These are phyloP conservation scores for Spea bombifrons DNA, from an alignment of 2,113 vertebrate species.

Conservation along the genomic window DNA sequence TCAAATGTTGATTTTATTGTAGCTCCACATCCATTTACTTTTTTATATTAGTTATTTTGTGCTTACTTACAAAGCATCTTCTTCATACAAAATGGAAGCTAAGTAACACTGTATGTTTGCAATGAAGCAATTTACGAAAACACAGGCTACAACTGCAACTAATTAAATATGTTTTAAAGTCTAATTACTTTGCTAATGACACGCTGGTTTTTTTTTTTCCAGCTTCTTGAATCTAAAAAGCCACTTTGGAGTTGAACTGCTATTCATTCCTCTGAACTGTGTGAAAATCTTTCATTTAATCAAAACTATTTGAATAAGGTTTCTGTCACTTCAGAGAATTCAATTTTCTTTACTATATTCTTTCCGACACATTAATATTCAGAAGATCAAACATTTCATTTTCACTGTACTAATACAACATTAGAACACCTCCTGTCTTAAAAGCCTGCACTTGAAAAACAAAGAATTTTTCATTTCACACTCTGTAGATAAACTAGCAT, in stretches of 20 bases:
- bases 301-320: conserved; percentile 72
- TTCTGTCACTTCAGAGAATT: conserved; percentile 70
- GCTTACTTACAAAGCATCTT: background rate
- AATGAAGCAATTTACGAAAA: conserved; percentile 36
- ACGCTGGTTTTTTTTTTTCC: conserved; percentile 57
- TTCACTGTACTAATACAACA: conserved; percentile 64
- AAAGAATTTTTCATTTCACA: conserved; percentile 75
- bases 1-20: no score
- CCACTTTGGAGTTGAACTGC: conserved; percentile 65
- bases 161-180: conserved; percentile 51
- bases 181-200: conserved; percentile 56
- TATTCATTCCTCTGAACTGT: conserved; percentile 53
- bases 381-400: conserved; percentile 71
- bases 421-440: conserved; percentile 57
- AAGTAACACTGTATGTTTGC: conserved; percentile 38
- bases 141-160: conserved; percentile 42
- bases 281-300: conserved; percentile 68
- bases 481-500: conserved; percentile 73
- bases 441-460: conserved; percentile 63
- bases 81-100: conserved; percentile 12
- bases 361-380: conserved; percentile 77
- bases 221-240: conserved; percentile 71
- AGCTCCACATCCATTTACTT: no score
- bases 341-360: conserved; percentile 74
- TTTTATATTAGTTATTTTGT: no score